Percentiles rank a stretch among this genome's conserved stretches.
These are phyloP conservation scores for Ylistrum balloti DNA, from an alignment of 1,140 invertebrate genomes.

Conservation along the genomic window DNA sequence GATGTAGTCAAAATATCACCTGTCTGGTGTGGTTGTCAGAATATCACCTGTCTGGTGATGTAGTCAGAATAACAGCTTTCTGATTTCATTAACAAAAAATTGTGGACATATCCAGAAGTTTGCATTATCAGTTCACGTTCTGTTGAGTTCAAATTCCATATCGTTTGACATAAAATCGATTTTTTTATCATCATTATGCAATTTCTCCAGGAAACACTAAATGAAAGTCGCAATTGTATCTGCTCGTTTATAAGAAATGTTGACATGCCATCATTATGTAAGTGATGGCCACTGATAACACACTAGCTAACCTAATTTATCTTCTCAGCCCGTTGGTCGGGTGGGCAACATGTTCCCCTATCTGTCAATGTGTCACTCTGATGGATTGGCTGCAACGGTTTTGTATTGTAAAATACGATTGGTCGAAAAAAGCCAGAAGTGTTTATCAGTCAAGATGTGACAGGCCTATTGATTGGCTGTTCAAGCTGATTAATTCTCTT, in stretches of 20 bases:
- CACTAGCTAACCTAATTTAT: not conserved
- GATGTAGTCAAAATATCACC: no score
- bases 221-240: not conserved
- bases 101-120: no score
- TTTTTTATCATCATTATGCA: not conserved
- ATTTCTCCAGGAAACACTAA: not conserved
- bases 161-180: not conserved
- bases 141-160: not conserved
- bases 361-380: not conserved
- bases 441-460: conserved; percentile 19
- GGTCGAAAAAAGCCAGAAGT: conserved; percentile 25
- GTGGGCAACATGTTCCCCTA: not conserved
- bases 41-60: no score
- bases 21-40: no score
- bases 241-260: conserved; percentile 1
- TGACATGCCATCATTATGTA: conserved; percentile 21
- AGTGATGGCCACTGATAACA: not conserved
- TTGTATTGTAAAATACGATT: conserved; percentile 30
- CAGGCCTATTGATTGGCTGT: conserved; percentile 6
- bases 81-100: no score
- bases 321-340: not conserved
- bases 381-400: conserved; percentile 5
- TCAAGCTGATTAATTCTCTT: not conserved
- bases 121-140: no score
- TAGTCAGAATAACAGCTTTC: no score